A percentile compares a stretch with the other conserved stretches of the same genome.
Evolutionary conservation across 2,888 invertebrate species (phyloP).

Genomic region (Meghimatium bilineatum): DNA sequence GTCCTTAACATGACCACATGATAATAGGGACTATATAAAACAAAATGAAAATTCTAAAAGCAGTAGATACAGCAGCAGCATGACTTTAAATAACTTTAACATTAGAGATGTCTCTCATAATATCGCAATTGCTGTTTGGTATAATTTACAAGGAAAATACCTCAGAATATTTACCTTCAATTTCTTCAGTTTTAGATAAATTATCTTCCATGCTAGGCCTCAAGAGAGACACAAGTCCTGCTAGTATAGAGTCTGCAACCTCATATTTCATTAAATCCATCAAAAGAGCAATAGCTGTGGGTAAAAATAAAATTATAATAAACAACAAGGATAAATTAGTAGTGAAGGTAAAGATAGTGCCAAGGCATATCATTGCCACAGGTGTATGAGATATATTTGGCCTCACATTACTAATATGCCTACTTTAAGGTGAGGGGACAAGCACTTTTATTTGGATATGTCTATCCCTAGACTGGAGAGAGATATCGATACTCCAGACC

Average conservation of each 20-base stretch:
- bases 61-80: too few species aligned
- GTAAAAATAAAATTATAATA: not conserved
- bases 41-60: too few species aligned
- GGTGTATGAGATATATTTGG: not conserved
- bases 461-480: too few species aligned
- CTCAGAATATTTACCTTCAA: slow-evolving; percentile 62
- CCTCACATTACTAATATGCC: too few species aligned
- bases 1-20: too few species aligned
- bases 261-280: slow-evolving; percentile 76
- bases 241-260: slow-evolving; percentile 66
- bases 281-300: slow-evolving; percentile 75
- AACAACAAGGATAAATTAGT: not conserved
- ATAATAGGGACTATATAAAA: too few species aligned
- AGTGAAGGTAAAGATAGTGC: too few species aligned
- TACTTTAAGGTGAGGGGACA: too few species aligned
- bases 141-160: not conserved
- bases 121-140: not conserved
- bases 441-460: too few species aligned
- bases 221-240: slow-evolving; percentile 71
- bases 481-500: too few species aligned
- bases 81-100: too few species aligned
- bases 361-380: not conserved
- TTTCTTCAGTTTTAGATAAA: slow-evolving; percentile 66
- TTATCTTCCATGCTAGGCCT: slow-evolving; percentile 73
- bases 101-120: too few species aligned